Evolutionary conservation across 2,797 vertebrate genomes (phyloP).

Genomic region (Rallus crepitans): DNA sequence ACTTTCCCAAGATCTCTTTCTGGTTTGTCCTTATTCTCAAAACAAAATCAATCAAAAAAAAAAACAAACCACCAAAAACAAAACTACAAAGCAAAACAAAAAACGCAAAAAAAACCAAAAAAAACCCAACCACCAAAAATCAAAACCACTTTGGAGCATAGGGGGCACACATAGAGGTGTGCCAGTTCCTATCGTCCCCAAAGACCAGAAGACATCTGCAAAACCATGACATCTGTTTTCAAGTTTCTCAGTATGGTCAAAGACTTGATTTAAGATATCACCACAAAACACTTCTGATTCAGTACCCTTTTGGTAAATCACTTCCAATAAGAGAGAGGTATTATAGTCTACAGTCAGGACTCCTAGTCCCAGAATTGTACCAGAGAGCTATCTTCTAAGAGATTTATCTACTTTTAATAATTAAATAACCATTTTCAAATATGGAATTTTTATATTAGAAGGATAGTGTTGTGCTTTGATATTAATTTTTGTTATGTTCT

Average conservation of each 20-base stretch:
- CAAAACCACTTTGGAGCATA: background rate
- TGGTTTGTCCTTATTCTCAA: background rate
- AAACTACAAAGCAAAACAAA: background rate
- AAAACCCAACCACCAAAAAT: background rate
- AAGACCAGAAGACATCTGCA: background rate
- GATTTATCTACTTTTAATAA: background rate
- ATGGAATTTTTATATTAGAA: background rate
- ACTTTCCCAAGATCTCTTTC: background rate
- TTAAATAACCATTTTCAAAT: background rate
- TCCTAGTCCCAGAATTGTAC: background rate
- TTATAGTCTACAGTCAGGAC: background rate
- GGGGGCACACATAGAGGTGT: background rate
- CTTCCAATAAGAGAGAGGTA: background rate
- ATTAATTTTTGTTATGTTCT: background rate
- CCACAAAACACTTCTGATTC: background rate
- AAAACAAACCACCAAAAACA: background rate
- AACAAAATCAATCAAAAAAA: background rate
- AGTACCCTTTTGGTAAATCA: background rate
- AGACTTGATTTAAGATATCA: background rate
- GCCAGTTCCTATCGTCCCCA: background rate
- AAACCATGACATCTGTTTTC: background rate
- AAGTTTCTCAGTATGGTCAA: background rate
- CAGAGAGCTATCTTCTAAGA: background rate
- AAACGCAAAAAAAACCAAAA: background rate
- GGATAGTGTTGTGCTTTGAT: background rate